Conservation (phyloP, 2,797 vertebrate species). For the Limosa lapponica region DNA sequence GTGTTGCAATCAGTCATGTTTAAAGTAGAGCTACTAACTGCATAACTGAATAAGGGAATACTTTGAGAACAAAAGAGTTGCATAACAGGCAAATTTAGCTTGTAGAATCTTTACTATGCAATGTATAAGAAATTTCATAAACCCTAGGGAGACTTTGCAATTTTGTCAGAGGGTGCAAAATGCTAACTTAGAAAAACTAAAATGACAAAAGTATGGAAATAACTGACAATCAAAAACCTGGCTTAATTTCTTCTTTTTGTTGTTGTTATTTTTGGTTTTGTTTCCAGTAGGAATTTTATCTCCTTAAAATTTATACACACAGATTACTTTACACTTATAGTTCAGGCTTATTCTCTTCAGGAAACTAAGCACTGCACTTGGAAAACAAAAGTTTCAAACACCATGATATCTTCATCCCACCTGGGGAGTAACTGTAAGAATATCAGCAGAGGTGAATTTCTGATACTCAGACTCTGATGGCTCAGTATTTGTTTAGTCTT, state of each 20-base stretch:
- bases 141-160: not conserved
- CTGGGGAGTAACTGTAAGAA: not conserved
- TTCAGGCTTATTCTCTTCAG: not conserved
- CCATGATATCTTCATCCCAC: not conserved
- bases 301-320: not conserved
- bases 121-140: not conserved
- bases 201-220: not conserved
- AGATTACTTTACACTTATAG: not conserved
- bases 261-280: not conserved
- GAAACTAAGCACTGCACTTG: not conserved
- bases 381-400: not conserved
- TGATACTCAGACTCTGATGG: not conserved
- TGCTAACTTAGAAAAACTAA: not conserved
- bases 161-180: not conserved
- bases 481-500: not conserved
- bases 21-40: slow-evolving; percentile 52
- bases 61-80: slow-evolving; percentile 42
- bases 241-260: not conserved
- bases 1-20: slow-evolving; percentile 51
- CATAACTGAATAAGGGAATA: slow-evolving; percentile 43
- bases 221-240: not conserved
- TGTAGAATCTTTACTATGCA: not conserved
- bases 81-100: slow-evolving; percentile 35
- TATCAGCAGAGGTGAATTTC: not conserved
- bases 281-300: not conserved